Evolutionary conservation across 2,113 vertebrate genomes (phyloP).

Genomic region (Paracanthobrama guichenoti): DNA sequence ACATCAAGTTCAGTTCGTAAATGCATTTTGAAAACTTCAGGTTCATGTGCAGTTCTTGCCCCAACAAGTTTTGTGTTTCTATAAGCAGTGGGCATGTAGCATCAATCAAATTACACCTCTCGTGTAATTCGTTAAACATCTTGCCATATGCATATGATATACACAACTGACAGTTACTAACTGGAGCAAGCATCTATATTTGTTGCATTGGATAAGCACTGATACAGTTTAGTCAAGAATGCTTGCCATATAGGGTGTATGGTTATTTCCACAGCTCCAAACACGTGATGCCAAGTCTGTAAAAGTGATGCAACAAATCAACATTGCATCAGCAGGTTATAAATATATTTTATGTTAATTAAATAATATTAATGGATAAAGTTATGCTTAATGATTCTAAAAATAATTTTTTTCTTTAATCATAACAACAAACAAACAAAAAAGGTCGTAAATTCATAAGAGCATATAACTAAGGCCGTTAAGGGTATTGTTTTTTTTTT

Average conservation of each 20-base stretch:
- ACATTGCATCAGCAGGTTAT: background rate
- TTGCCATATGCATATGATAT: background rate
- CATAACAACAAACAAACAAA: too few species aligned
- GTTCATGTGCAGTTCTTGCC: background rate
- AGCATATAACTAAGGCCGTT: background rate
- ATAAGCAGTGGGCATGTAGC: background rate
- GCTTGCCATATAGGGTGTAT: constrained; percentile 16
- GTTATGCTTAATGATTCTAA: too few species aligned
- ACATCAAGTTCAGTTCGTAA: background rate
- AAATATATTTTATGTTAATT: background rate
- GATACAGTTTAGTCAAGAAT: constrained; percentile 43
- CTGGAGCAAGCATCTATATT: constrained; percentile 17
- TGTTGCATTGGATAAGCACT: constrained; percentile 11
- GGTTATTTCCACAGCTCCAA: constrained; percentile 34
- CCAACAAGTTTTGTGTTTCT: background rate
- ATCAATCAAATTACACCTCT: background rate
- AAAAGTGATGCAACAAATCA: background rate
- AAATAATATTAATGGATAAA: too few species aligned
- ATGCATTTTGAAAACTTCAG: background rate
- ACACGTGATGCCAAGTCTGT: background rate
- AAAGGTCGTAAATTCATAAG: too few species aligned
- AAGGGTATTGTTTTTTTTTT: background rate
- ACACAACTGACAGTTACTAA: constrained; percentile 1
- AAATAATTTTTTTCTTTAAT: too few species aligned
- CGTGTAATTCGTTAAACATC: background rate